A percentile compares a stretch with the other conserved stretches of the same genome.
Evolutionary conservation across 2,888 invertebrate species (phyloP).

Genomic region (Melanophora roralis): DNA sequence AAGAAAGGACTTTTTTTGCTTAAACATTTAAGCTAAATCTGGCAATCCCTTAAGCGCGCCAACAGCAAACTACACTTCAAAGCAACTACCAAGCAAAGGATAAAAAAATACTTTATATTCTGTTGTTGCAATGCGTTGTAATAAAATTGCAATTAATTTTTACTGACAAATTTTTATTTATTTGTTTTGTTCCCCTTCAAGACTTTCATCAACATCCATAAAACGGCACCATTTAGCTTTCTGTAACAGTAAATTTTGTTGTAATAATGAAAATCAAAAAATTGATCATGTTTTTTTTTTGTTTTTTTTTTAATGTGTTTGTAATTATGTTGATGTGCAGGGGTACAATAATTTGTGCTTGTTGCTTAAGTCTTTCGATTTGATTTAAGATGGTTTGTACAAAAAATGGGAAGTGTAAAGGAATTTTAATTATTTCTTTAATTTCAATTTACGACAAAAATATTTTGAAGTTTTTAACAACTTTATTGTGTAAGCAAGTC

Average conservation of each 20-base stretch:
- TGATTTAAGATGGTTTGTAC: neutral
- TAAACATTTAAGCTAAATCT: no score
- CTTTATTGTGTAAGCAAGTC: slow-evolving; percentile 3
- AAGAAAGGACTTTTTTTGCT: no score
- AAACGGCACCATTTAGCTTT: neutral
- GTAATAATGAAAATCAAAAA: slow-evolving; percentile 51
- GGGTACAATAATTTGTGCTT: slow-evolving; percentile 27
- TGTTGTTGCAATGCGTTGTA: slow-evolving; percentile 64
- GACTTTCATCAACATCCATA: neutral
- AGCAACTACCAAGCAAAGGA: neutral
- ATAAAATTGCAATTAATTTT: slow-evolving; percentile 76
- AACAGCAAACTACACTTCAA: slow-evolving; percentile 16
- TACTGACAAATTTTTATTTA: slow-evolving; percentile 72
- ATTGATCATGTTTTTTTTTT: slow-evolving; percentile 55
- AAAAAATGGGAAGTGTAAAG: slow-evolving; percentile 11
- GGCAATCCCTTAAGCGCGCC: neutral
- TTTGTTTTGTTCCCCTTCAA: slow-evolving; percentile 4
- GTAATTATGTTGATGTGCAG: neutral
- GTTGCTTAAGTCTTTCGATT: slow-evolving; percentile 56
- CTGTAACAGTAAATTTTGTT: slow-evolving; percentile 17
- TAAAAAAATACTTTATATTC: slow-evolving; percentile 56
- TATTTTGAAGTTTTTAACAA: slow-evolving; percentile 5
- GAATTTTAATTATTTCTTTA: neutral
- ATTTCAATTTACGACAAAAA: slow-evolving; percentile 14
- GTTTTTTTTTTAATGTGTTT: neutral